Conservation (phyloP, 2,888 invertebrate genomes). For the Lingula anatina region DNA sequence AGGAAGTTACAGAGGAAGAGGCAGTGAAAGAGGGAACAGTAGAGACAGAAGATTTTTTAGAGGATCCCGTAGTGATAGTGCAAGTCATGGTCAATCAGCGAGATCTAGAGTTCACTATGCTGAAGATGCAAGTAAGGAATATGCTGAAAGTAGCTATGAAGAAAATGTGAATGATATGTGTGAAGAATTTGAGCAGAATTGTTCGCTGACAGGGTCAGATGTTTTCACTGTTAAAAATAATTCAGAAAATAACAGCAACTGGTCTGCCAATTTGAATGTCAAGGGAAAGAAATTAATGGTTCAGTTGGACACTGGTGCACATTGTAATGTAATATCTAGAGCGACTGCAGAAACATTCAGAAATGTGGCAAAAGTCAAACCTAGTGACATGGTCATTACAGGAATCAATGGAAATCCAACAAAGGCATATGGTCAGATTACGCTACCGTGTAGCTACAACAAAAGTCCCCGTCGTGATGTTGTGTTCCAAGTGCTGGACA, state of each 20-base stretch:
- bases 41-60: no score
- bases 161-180: constrained; percentile 5
- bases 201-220: constrained; percentile 2
- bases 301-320: no score
- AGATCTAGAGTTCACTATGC: no score
- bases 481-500: neutral
- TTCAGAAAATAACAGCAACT: neutral
- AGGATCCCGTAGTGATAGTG: no score
- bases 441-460: neutral
- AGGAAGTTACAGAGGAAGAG: neutral
- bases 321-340: constrained; percentile 3
- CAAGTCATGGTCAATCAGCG: no score
- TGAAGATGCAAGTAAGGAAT: neutral
- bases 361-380: neutral
- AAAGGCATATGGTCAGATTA: constrained; percentile 1
- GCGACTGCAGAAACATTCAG: neutral
- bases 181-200: no score
- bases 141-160: neutral
- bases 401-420: constrained; percentile 2
- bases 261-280: neutral
- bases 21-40: neutral
- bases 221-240: constrained; percentile 3
- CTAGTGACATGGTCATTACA: constrained; percentile 4
- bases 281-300: neutral
- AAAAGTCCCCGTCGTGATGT: neutral